phyloP scores from a whole-genome alignment of 2,113 vertebrate species.

The Nematolebias whitei region DNA sequence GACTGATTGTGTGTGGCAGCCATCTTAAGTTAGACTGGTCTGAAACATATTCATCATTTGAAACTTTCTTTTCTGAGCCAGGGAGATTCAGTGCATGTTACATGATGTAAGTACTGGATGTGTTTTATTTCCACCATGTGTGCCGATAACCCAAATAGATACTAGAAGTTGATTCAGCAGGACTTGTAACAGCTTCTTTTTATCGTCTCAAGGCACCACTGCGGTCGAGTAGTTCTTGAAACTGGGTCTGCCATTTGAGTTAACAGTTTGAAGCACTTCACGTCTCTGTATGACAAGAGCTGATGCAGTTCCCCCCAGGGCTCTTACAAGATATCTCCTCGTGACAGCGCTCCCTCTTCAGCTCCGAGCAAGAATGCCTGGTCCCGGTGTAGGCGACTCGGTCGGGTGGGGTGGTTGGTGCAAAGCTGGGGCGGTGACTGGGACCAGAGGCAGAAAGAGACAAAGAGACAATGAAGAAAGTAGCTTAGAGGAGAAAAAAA shows the following conservation, averaged over 20 bases:
- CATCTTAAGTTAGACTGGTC: too few species aligned
- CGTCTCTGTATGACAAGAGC: slow-evolving; percentile 72
- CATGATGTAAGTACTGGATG: too few species aligned
- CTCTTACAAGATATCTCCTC: slow-evolving; percentile 69
- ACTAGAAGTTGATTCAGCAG: slow-evolving; percentile 42
- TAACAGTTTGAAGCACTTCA: slow-evolving; percentile 72
- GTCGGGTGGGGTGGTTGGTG: background rate
- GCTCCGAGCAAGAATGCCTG: slow-evolving; percentile 46
- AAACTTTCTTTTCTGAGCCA: background rate
- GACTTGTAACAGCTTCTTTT: slow-evolving; percentile 54
- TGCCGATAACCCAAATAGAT: slow-evolving; percentile 30
- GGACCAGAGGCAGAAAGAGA: slow-evolving; percentile 34
- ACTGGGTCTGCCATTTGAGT: slow-evolving; percentile 65
- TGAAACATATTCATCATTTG: too few species aligned
- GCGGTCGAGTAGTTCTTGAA: slow-evolving; percentile 46
- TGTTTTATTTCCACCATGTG: background rate
- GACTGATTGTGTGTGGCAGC: too few species aligned
- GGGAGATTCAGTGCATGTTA: background rate
- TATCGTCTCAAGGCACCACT: slow-evolving; percentile 35
- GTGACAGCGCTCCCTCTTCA: slow-evolving; percentile 68
- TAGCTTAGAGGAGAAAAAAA: slow-evolving; percentile 37
- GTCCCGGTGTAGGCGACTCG: slow-evolving; percentile 38
- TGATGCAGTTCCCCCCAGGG: slow-evolving; percentile 72
- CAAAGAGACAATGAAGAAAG: slow-evolving; percentile 28
- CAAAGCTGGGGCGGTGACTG: slow-evolving; percentile 1